phyloP scores from a whole-genome alignment of 2,113 vertebrate species.

The Embiotoca jacksoni region DNA sequence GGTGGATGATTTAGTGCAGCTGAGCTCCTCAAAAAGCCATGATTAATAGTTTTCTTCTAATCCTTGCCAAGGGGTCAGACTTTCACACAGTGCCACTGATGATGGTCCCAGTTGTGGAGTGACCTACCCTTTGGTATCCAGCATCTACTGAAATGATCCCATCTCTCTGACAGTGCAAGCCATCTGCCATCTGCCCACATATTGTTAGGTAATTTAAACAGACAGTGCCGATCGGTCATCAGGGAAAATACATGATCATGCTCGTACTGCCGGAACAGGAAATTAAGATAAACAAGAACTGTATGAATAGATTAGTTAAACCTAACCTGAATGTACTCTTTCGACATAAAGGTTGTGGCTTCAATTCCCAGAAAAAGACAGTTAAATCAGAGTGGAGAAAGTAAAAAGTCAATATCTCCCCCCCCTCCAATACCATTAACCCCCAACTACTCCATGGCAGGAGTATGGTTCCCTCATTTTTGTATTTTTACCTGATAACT shows the following conservation, averaged over 20 bases:
- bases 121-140: conserved; percentile 37
- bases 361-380: too few species aligned
- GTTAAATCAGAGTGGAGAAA: too few species aligned
- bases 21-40: conserved; percentile 13
- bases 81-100: conserved; percentile 20
- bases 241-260: neutral
- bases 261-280: neutral
- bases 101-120: conserved; percentile 10
- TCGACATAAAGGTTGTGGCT: too few species aligned
- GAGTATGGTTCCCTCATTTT: too few species aligned
- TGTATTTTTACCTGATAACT: too few species aligned
- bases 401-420: too few species aligned
- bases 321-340: too few species aligned
- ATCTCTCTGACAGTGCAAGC: conserved; percentile 20
- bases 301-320: too few species aligned
- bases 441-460: too few species aligned
- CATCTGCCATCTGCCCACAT: conserved; percentile 18
- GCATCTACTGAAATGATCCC: conserved; percentile 34
- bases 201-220: conserved; percentile 2
- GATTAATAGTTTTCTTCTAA: conserved; percentile 13
- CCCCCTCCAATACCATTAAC: too few species aligned
- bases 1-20: neutral
- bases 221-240: neutral
- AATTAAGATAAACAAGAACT: too few species aligned
- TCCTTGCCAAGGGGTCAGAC: neutral